A percentile compares a stretch with the other conserved stretches of the same genome.
Conservation (phyloP, 2,797 vertebrate species). For the Danio tinwini region DNA sequence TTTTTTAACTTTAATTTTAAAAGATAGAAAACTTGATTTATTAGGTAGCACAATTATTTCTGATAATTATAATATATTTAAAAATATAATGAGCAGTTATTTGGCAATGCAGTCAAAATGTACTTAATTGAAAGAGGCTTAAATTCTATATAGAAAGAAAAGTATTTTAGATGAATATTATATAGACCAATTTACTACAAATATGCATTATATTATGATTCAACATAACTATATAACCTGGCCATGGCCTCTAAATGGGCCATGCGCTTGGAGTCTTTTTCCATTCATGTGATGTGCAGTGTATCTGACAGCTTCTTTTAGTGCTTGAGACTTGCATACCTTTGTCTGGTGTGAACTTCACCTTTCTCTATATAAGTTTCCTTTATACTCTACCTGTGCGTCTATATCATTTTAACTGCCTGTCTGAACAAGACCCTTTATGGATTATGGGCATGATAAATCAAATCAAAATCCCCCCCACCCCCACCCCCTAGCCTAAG, state of each 20-base stretch:
- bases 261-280: slow-evolving; percentile 1
- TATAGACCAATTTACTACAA: not conserved
- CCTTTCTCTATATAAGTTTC: slow-evolving; percentile 32
- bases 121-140: not conserved
- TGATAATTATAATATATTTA: not conserved
- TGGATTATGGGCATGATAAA: slow-evolving; percentile 56
- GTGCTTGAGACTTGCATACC: slow-evolving; percentile 4
- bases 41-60: not conserved
- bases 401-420: slow-evolving; percentile 63
- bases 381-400: slow-evolving; percentile 43
- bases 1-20: no score
- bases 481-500: not conserved
- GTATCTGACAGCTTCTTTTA: slow-evolving; percentile 28
- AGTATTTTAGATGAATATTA: not conserved
- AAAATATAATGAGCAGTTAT: not conserved
- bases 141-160: not conserved
- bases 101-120: not conserved
- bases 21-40: not conserved
- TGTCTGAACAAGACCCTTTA: slow-evolving; percentile 50
- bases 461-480: slow-evolving; percentile 44
- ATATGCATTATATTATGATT: not conserved
- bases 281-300: slow-evolving; percentile 4
- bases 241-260: slow-evolving; percentile 7
- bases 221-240: not conserved
- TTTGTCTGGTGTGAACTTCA: slow-evolving; percentile 37